Evolutionary conservation across 2,797 vertebrate genomes (phyloP), one percentile per base, ranked within the genome.

Genomic region (Macropus fuliginosus): DNA sequence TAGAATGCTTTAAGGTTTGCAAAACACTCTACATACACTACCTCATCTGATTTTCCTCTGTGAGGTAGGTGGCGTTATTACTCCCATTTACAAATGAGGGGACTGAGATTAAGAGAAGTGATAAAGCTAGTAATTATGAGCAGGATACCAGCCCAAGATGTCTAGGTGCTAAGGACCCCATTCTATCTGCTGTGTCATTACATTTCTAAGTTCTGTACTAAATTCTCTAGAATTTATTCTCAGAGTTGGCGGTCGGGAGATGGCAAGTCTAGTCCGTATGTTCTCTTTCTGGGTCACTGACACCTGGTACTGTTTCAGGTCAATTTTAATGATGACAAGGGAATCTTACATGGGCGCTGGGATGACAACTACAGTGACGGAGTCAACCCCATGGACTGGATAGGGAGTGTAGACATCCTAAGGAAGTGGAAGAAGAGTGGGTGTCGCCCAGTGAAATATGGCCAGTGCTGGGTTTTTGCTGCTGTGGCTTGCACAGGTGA

Each of bases 401-500:
- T 97, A 0, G 99, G 99, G 55, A 99, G 99, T 0, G 99, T 99
- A 98, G 99, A 99, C 96, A 99, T 99, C 95, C 99, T 99, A 92
- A 98, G 96, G 91, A 98, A 98, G 92, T 99, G 99, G 99, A 98
- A 98, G 95, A 96, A 93, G 0, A 98, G 98, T 0, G 98, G 99
- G 4, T 99, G 99, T 98, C 98, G 99, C 95, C 99, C 99, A 0
- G 99, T 99, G 97, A 99, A 99, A 74, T 99, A 99, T 0, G 99
- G 99, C 94, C 99, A 99, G 98, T 99, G 99, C 98, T 99, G 99
- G 99, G 99, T 99, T 93, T 99, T 99, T 31, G 99, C 99, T 0
- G 99, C 99, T 0, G 99, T 99, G 96, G 99, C 99, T 1, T 99
- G 99, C 98, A 98, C 99, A 18, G 98, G 99, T 99, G 98, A 98